Evolutionary conservation across 2,113 vertebrate species (phyloP).

Genomic region (Tauraco erythrolophus): DNA sequence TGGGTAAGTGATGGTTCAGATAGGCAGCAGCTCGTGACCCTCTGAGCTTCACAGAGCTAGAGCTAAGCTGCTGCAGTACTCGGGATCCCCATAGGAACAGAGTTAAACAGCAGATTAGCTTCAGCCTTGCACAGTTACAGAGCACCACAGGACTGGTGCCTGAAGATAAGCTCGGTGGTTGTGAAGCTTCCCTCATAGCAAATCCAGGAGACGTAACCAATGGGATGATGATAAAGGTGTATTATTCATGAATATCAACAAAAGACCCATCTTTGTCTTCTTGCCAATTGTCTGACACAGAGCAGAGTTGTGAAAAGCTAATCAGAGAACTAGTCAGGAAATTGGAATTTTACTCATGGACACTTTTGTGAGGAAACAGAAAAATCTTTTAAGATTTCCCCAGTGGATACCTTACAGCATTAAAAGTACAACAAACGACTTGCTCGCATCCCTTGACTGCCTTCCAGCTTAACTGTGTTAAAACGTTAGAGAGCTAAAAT

Average conservation of each 20-base stretch:
- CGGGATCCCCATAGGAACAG: neutral
- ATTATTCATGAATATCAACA: neutral
- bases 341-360: slow-evolving; percentile 17
- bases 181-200: neutral
- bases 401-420: neutral
- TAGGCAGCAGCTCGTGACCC: rapidly evolving
- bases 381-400: slow-evolving; percentile 25
- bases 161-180: neutral
- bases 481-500: slow-evolving; percentile 30
- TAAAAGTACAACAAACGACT: slow-evolving; percentile 10
- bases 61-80: neutral
- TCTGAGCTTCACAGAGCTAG: neutral
- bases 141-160: neutral
- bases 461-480: slow-evolving; percentile 22
- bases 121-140: neutral
- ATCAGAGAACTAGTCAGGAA: slow-evolving; percentile 14
- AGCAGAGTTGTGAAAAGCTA: neutral
- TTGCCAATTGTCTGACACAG: neutral
- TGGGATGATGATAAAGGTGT: neutral
- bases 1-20: neutral
- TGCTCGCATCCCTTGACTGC: slow-evolving; percentile 6
- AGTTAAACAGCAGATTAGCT: slow-evolving; percentile 33
- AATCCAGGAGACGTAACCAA: neutral
- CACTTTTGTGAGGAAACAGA: neutral
- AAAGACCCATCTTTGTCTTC: neutral